phyloP scores from a whole-genome alignment of 2,888 invertebrate genomes.

The Dermolepida albohirtum region DNA sequence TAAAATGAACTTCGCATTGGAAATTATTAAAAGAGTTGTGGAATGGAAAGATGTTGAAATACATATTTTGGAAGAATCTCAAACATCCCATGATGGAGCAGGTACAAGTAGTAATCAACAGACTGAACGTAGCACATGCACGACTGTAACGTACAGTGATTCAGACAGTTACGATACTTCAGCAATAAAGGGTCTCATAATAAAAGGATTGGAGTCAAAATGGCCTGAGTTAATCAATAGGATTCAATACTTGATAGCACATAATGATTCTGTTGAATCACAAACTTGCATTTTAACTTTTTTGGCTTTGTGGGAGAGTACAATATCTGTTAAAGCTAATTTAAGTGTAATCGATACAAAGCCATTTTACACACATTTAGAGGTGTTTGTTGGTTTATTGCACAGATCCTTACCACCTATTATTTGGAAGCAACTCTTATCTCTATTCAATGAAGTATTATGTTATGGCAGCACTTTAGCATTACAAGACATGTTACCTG shows the following conservation, averaged over 20 bases:
- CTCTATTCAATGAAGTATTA: constrained; percentile 88
- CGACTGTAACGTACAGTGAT: constrained; percentile 76
- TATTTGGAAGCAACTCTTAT: constrained; percentile 86
- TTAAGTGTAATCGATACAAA: constrained; percentile 90
- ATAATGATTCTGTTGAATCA: constrained; percentile 72
- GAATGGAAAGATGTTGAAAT: constrained; percentile 88
- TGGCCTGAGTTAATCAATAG: constrained; percentile 86
- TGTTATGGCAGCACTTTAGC: constrained; percentile 93
- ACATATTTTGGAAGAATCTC: constrained; percentile 81
- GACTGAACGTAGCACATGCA: constrained; percentile 63
- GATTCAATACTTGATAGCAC: constrained; percentile 71
- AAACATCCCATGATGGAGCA: constrained; percentile 59
- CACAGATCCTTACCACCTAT: constrained; percentile 80
- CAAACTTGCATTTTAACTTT: constrained; percentile 84
- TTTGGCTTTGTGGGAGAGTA: constrained; percentile 88
- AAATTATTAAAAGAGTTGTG: constrained; percentile 86
- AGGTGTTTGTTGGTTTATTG: constrained; percentile 79
- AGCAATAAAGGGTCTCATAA: constrained; percentile 86
- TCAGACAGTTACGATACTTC: constrained; percentile 88
- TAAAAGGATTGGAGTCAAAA: constrained; percentile 85
- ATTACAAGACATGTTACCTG: constrained; percentile 86
- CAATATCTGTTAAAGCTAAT: constrained; percentile 91
- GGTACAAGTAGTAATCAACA: constrained; percentile 53
- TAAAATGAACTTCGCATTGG: constrained; percentile 86
- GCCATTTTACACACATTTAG: constrained; percentile 87